Evolutionary conservation across 2,113 vertebrate species (phyloP).

Genomic region (Sigmodon hispidus): DNA sequence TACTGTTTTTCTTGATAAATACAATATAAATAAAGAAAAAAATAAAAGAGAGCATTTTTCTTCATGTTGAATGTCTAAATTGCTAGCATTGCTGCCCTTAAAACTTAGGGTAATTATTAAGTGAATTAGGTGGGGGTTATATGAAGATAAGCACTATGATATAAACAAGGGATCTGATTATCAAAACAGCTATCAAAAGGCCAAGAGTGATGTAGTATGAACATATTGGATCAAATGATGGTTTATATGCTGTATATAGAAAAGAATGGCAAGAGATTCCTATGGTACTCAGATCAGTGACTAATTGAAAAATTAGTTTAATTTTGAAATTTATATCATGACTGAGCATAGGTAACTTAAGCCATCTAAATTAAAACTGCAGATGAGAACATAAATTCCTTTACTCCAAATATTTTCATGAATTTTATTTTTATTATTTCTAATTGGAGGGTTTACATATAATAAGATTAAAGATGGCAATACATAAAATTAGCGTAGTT

Average conservation of each 20-base stretch:
- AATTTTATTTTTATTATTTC: slow-evolving; percentile 26
- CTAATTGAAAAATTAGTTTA: not conserved
- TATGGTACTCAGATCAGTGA: not conserved
- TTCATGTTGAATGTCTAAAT: not conserved
- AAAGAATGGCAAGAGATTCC: not conserved
- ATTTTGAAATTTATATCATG: not conserved
- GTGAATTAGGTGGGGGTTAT: not conserved
- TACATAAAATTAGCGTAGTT: not conserved
- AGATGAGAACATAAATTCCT: not conserved
- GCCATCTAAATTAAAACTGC: not conserved
- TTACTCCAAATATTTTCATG: not conserved
- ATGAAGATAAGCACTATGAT: not conserved
- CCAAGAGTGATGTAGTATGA: not conserved
- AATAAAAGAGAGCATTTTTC: not conserved
- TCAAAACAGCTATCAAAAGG: not conserved
- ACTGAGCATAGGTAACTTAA: not conserved
- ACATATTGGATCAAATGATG: not conserved
- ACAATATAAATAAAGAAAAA: too few relatives aligned
- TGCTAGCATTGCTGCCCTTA: not conserved
- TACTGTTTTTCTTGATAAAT: too few relatives aligned
- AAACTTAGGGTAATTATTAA: not conserved
- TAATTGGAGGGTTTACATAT: slow-evolving; percentile 36
- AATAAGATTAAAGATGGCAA: slow-evolving; percentile 20
- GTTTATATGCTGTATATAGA: not conserved
- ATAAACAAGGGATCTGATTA: not conserved